These are phyloP conservation scores for Torymus tubicola DNA, from an alignment of 2,888 invertebrate species.

Conservation along the genomic window DNA sequence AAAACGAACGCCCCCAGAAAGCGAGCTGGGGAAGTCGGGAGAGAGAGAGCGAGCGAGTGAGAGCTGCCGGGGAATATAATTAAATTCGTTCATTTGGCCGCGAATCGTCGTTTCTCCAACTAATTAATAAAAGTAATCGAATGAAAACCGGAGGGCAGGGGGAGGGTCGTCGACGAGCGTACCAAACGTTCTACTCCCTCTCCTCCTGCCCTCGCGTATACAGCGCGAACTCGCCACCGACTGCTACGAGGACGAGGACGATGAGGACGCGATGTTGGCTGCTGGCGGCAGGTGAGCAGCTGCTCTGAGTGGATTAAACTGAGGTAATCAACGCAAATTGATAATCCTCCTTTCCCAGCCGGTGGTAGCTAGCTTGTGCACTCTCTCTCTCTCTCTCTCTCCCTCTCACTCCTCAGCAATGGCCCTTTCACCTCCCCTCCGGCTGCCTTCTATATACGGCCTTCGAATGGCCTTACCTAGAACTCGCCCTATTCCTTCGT, in stretches of 20 bases:
- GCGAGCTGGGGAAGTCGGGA: neutral
- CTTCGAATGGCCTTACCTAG: conserved; percentile 34
- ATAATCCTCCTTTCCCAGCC: conserved; percentile 70
- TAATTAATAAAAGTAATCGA: conserved; percentile 72
- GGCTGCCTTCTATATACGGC: conserved; percentile 4
- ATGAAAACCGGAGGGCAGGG: conserved; percentile 62
- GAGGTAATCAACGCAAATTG: conserved; percentile 73
- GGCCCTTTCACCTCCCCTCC: conserved; percentile 44
- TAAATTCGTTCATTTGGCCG: conserved; percentile 68
- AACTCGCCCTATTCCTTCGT: conserved; percentile 6
- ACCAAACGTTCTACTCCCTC: neutral
- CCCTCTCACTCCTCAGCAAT: conserved; percentile 24
- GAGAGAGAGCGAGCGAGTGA: neutral
- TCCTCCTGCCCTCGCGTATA: neutral
- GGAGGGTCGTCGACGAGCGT: conserved; percentile 39
- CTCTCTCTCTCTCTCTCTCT: too few species aligned
- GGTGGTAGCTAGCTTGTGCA: conserved; percentile 1
- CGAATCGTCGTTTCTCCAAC: conserved; percentile 62
- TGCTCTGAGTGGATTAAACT: conserved; percentile 73
- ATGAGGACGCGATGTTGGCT: conserved; percentile 32
- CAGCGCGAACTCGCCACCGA: neutral
- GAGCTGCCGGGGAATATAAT: conserved; percentile 59
- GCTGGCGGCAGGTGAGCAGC: conserved; percentile 69
- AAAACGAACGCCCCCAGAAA: too few species aligned
- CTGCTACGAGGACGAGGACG: conserved; percentile 43